Base-by-base conservation (phyloP, 23 tunicate species). In the Halocynthia roretzi region DNA sequence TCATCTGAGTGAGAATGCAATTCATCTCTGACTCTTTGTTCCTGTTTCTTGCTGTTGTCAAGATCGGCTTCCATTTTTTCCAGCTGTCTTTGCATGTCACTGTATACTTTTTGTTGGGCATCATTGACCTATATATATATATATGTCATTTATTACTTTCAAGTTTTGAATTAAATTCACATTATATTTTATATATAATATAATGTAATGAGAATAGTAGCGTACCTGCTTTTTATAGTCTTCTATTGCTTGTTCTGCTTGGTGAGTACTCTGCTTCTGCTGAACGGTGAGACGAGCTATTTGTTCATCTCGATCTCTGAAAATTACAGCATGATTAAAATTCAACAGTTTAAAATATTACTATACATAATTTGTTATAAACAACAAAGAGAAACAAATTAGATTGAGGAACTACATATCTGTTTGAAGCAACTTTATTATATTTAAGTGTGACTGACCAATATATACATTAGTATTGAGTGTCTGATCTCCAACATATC, bases 241-340 rank as follows among this genome's bases (percentile, higher is more conserved):
- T 51, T 92, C 98, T 6, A 92, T 86, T 8, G 98, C 98, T 78
- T 92, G 82, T 78, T 92, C 89, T 67, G 98, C 92, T 66, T 92
- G 81, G 0, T 76, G 31, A 61, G 75, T 54, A 54, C 79, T 72
- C 53, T 92, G 97, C 51, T 81, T 85, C 54, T 84, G 84, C 7
- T 83, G 76, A 51, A 81, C 68, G 56, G 82, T 81, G 63, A 84
- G 67, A 54, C 67, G 65, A 54, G 77, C 83, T 10, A 90, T 85
- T 61, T 90, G 90, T 50, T 90, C 90, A 63, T 90, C 97, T 18
- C 87, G 87, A 50, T 90, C 97, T 50, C 89, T 84, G 69, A 0
- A 22, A 44, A 8, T 14, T 58, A 58, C 17, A 1, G 17, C 15
- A 58, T 14, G 17, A 14, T 58, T 14, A 14, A n/a, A 58, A 58